Conservation (phyloP, 2,113 vertebrate species). For the Dunckerocampus dactyliophorus region DNA sequence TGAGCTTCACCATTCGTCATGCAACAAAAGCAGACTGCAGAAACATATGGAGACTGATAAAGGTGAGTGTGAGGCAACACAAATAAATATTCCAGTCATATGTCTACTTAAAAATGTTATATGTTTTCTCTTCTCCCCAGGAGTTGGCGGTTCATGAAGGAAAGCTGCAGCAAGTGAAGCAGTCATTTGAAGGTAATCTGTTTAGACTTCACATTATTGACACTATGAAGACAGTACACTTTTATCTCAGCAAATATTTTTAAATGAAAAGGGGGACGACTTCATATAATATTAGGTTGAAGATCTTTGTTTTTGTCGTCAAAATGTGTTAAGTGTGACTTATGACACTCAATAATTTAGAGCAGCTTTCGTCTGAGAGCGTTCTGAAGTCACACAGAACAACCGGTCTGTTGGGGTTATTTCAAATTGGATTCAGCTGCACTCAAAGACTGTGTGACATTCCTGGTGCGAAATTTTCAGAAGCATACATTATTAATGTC, state of each 20-base stretch:
- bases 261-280: too few relatives aligned
- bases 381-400: too few relatives aligned
- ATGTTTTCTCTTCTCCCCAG: constrained; percentile 38
- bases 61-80: constrained; percentile 47
- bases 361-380: too few relatives aligned
- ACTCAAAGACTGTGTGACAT: too few relatives aligned
- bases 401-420: too few relatives aligned
- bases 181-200: constrained; percentile 63
- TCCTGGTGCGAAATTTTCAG: too few relatives aligned
- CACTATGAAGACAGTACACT: not conserved
- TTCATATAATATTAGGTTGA: too few relatives aligned
- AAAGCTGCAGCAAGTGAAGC: constrained; percentile 67
- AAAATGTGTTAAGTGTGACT: not conserved
- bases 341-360: too few relatives aligned
- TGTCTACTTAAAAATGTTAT: not conserved
- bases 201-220: not conserved
- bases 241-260: not conserved
- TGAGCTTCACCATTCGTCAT: constrained; percentile 60
- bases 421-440: too few relatives aligned
- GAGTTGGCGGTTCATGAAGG: constrained; percentile 72
- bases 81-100: too few relatives aligned
- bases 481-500: too few relatives aligned
- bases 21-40: constrained; percentile 63
- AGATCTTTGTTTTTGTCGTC: too few relatives aligned
- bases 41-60: constrained; percentile 69